These are phyloP conservation scores for Sebastolobus altivelis DNA, from an alignment of 2,797 vertebrate genomes.

Conservation along the genomic window DNA sequence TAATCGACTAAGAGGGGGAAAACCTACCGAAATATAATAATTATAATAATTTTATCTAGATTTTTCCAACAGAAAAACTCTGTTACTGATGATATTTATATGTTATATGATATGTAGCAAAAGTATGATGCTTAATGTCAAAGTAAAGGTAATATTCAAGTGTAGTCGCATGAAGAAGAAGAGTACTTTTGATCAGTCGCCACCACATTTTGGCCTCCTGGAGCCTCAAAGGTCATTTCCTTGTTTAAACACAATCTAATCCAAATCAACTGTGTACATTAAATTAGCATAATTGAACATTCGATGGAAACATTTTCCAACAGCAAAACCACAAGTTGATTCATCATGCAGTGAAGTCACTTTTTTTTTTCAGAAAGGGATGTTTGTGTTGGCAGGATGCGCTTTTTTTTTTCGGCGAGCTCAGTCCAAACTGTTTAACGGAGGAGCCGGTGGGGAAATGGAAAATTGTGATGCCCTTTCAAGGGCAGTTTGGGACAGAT, in stretches of 20 bases:
- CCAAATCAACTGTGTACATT: constrained; percentile 25
- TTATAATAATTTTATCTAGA: not conserved
- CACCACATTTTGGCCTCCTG: not conserved
- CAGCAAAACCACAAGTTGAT: constrained; percentile 23
- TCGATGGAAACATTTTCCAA: constrained; percentile 14
- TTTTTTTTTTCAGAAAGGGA: constrained; percentile 23
- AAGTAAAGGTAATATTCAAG: not conserved
- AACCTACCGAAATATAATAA: no score
- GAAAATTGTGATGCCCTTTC: constrained; percentile 72
- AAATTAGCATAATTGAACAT: not conserved
- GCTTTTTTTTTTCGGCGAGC: constrained; percentile 2
- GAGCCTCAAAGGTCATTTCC: not conserved
- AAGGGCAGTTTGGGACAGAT: constrained; percentile 68
- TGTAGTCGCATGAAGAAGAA: not conserved
- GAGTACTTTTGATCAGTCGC: not conserved
- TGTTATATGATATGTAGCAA: not conserved
- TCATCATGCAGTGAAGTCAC: constrained; percentile 17
- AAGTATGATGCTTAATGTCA: not conserved
- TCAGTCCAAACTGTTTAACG: constrained; percentile 34
- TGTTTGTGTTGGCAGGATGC: constrained; percentile 51
- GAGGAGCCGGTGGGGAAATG: constrained; percentile 60
- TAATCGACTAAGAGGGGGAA: no score
- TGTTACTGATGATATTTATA: not conserved
- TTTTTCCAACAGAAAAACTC: not conserved
- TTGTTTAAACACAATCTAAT: constrained; percentile 16